Evolutionary conservation across 2,888 invertebrate genomes (phyloP), one percentile per base, ranked within the genome.

Genomic region (Serrognathus titanus): DNA sequence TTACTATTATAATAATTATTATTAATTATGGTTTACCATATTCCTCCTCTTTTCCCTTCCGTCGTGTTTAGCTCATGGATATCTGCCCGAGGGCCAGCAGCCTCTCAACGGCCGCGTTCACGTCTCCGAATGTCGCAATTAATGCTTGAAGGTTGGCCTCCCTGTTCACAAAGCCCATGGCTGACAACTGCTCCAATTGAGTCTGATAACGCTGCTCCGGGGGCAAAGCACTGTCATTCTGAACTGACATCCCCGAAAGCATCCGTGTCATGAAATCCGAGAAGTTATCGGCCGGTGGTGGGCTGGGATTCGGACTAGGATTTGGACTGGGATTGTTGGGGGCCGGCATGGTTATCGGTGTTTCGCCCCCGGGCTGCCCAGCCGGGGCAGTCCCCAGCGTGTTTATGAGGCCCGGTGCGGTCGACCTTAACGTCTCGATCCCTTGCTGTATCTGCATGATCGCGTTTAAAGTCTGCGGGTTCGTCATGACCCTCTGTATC

Each of bases 91-190:
- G 84, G 60, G 87, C 86, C 75, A 98, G 82, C 79, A 98, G 84
- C 83, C 96, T 88, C 79, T 99, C 97, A 73, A 99, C 92, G 47
- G 98, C 98, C 48, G 95, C 97, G 79, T 97, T 97, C 68, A 98
- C 92, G 79, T 98, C 97, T 56, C 98, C 98, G 76, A 94, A 94
- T 53, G 97, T 95, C 60, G 97, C 96, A 72, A 90, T 89, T 73
- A 99, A 83, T 57, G 97, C 97, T 88, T 95, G 94, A 72, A 98
- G 82, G 81, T 99, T 99, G 61, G 96, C 97, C 71, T 97, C 96
- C 71, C 95, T 84, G 80, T 99, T 96, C 57, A 90, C 87, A 81
- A 98, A 98, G 48, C 98, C 98, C 98, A 98, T 98, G 48, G 90
- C 86, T 35, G 92, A 83, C 63, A 98, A 83, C 77, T 97, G 97